Percentiles rank a stretch among this genome's conserved stretches.
These are phyloP conservation scores for Argyra leucocephala DNA, from an alignment of 2,888 invertebrate species.

Conservation along the genomic window DNA sequence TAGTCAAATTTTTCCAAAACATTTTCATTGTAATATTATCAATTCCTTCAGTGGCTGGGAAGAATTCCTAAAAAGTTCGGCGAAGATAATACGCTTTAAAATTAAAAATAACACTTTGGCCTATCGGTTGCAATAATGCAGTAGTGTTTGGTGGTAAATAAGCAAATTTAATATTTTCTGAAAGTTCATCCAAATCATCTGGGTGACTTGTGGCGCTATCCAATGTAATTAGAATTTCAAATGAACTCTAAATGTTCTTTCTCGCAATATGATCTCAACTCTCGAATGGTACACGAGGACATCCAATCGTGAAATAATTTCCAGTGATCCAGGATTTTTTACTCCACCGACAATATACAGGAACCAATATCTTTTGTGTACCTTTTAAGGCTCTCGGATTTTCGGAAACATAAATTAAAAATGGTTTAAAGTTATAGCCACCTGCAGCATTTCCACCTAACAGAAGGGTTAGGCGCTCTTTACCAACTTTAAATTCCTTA, in stretches of 20 bases:
- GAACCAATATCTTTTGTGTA: not conserved
- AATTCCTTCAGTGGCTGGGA: not conserved
- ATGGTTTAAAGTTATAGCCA: not conserved
- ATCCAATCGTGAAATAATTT: not conserved
- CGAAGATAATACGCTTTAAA: constrained; percentile 12
- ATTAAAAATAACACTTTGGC: constrained; percentile 1
- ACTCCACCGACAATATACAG: not conserved
- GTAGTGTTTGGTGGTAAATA: constrained; percentile 1
- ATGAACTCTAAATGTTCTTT: not conserved
- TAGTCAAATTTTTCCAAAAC: constrained; percentile 9
- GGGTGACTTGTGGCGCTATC: constrained; percentile 15
- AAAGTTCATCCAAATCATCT: constrained; percentile 7
- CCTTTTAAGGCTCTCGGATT: constrained; percentile 10
- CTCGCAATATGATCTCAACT: not conserved
- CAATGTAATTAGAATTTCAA: not conserved
- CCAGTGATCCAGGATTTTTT: constrained; percentile 12
- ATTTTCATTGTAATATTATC: not conserved
- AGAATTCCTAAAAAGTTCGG: constrained; percentile 7
- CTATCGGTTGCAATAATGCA: not conserved
- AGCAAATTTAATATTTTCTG: not conserved
- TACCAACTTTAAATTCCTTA: not conserved
- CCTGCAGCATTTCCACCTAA: not conserved
- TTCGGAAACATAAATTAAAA: not conserved
- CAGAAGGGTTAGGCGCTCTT: not conserved
- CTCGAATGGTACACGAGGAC: not conserved